Base-by-base conservation (phyloP, 37 sponge, comb jelly and placozoan species). In the Tethya wilhelma region DNA sequence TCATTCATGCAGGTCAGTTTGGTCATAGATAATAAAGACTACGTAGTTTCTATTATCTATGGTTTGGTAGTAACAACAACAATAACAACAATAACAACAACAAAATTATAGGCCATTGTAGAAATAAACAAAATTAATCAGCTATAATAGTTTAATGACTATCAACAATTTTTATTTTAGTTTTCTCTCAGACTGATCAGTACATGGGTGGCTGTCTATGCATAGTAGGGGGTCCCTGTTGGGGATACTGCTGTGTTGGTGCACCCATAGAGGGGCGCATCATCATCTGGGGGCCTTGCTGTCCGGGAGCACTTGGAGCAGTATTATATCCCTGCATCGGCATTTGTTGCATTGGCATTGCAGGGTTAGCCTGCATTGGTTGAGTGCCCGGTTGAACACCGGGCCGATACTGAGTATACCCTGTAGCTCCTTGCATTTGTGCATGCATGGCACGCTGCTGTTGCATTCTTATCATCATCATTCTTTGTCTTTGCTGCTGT, bases 331-430 rank as follows among this genome's bases (percentile, higher is more conserved):
- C 4, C 66, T 78, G 78, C 2, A 65, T 36, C 26, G 56, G 34
- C 40, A 80, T 44, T 44, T 80, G 81, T 11, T 70, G 71, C 81
- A 80, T 80, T 5, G 56, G 81, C 59, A 80, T 58, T 26, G 81
- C 59, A 0, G 81, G 81, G 43, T 53, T 69, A 43, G 81, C 81
- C 31, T 80, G 81, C 71, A 80, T 57, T 28, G 81, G 81, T 33
- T 36, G 40, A n/a, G n/a, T n/a, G n/a, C n/a, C 53, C 53, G 53
- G 53, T 19, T 49, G 53, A 49, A 19, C 9, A 14, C 53, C 53
- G 9, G 14, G 14, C 53, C 14, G 53, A 49, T 19, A 49, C 53
- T 64, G 66, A 20, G 53, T n/a, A n/a, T n/a, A n/a, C n/a, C 30
- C 34, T 60, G 63, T 26, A 25, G 26, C 63, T 60, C 25, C 63